Conservation (phyloP, 2,797 vertebrate genomes). For the Erpetoichthys calabaricus region DNA sequence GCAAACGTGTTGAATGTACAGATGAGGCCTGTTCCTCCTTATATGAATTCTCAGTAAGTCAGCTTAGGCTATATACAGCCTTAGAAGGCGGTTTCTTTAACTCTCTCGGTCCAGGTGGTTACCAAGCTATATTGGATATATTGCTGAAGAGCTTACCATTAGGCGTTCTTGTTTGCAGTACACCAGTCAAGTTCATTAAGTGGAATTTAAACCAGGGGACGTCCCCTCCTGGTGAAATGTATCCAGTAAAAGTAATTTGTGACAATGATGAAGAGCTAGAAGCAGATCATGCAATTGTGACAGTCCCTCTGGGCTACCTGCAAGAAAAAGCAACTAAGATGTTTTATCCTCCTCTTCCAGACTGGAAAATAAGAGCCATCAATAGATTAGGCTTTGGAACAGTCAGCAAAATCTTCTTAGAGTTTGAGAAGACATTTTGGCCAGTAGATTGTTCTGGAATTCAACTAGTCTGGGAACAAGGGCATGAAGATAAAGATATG, state of each 20-base stretch:
- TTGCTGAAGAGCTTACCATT: constrained; percentile 23
- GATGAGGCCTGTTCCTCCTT: constrained; percentile 38
- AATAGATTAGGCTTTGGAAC: constrained; percentile 31
- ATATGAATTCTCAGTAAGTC: constrained; percentile 33
- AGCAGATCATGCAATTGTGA: constrained; percentile 37
- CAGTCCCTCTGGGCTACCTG: constrained; percentile 31
- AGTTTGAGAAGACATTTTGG: constrained; percentile 34
- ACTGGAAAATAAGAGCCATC: constrained; percentile 28
- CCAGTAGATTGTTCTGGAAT: constrained; percentile 33
- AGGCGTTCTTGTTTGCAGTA: constrained; percentile 20
- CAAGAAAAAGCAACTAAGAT: constrained; percentile 23
- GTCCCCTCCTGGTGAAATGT: not conserved
- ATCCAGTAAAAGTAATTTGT: constrained; percentile 27
- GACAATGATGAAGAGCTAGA: constrained; percentile 27
- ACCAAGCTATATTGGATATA: constrained; percentile 28
- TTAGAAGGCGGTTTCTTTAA: constrained; percentile 36
- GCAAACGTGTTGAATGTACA: constrained; percentile 35
- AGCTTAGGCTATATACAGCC: constrained; percentile 27
- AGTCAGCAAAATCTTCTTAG: constrained; percentile 37
- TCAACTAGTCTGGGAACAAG: constrained; percentile 33
- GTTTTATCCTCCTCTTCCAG: constrained; percentile 31
- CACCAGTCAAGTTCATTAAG: constrained; percentile 22
- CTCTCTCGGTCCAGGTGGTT: constrained; percentile 29
- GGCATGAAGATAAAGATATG: constrained; percentile 26
- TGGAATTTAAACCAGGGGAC: constrained; percentile 20